Evolutionary conservation across 2,113 vertebrate genomes (phyloP).

Genomic region (Thinocorus orbignyianus): DNA sequence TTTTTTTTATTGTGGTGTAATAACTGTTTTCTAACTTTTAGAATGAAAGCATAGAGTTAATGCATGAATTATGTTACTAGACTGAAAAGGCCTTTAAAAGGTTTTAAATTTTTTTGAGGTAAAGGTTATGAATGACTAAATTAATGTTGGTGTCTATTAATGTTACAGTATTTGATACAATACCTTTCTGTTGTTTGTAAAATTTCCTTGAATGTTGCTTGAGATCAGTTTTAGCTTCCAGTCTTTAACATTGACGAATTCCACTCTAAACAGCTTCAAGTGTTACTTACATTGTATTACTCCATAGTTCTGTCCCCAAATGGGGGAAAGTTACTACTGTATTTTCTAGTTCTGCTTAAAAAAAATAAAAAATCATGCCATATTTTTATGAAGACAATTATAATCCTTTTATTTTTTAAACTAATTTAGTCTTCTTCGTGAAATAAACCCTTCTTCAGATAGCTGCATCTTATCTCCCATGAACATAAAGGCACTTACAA

Average conservation of each 20-base stretch:
- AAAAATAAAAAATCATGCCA: background rate
- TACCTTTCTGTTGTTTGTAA: background rate
- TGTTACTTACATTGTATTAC: background rate
- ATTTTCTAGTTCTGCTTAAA: background rate
- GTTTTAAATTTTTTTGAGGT: background rate
- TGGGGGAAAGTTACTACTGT: background rate
- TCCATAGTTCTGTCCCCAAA: background rate
- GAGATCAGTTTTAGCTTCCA: background rate
- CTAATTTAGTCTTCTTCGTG: background rate
- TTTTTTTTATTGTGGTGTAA: background rate
- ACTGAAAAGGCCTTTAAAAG: background rate
- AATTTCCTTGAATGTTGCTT: fast-evolving
- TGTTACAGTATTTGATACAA: background rate
- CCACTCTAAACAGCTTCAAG: background rate
- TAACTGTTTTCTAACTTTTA: background rate
- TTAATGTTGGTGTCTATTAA: background rate
- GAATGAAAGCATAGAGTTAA: background rate
- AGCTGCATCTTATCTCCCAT: background rate
- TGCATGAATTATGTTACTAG: background rate
- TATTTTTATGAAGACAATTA: background rate
- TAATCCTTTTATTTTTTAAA: background rate
- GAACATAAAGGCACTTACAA: background rate
- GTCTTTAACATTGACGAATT: background rate
- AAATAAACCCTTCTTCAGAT: background rate
- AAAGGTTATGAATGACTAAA: background rate